A percentile compares a stretch with the other conserved stretches of the same genome.
These are phyloP conservation scores for Heliconius hewitsoni DNA, from an alignment of 1,140 invertebrate species.

Conservation along the genomic window DNA sequence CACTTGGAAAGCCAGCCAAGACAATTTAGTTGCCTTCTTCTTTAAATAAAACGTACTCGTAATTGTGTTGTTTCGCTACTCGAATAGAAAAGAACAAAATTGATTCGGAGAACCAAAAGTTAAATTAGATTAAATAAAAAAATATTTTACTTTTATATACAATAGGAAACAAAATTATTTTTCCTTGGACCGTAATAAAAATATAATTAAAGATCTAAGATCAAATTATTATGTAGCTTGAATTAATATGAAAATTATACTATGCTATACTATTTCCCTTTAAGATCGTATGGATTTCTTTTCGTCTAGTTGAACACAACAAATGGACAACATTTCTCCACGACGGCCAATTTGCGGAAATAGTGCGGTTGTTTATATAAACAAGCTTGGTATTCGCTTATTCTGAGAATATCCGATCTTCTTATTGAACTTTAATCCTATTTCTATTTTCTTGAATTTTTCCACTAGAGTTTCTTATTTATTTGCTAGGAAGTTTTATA, in stretches of 20 bases:
- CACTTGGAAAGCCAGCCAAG: constrained; percentile 22
- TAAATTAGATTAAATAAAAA: neutral
- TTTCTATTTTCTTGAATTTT: neutral
- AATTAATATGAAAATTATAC: constrained; percentile 10
- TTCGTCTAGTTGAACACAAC: constrained; percentile 26
- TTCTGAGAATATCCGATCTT: constrained; percentile 14
- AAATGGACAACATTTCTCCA: constrained; percentile 25
- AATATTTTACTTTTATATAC: neutral
- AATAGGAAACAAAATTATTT: neutral
- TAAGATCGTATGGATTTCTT: constrained; percentile 20
- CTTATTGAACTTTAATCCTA: constrained; percentile 16
- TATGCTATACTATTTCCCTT: constrained; percentile 18
- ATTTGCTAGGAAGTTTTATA: neutral
- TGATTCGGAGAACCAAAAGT: neutral
- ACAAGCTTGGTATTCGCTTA: constrained; percentile 24
- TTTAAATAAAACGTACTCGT: constrained; percentile 21
- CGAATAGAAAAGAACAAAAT: constrained; percentile 17
- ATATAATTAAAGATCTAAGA: neutral
- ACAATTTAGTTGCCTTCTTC: constrained; percentile 29
- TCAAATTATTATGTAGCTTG: neutral
- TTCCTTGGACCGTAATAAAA: neutral
- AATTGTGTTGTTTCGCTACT: constrained; percentile 16
- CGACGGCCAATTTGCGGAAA: constrained; percentile 25
- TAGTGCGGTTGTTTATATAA: constrained; percentile 33
- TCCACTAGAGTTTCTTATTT: neutral